Base-by-base conservation (phyloP, 2,888 invertebrate genomes). In the Rhagonycha fulva region DNA sequence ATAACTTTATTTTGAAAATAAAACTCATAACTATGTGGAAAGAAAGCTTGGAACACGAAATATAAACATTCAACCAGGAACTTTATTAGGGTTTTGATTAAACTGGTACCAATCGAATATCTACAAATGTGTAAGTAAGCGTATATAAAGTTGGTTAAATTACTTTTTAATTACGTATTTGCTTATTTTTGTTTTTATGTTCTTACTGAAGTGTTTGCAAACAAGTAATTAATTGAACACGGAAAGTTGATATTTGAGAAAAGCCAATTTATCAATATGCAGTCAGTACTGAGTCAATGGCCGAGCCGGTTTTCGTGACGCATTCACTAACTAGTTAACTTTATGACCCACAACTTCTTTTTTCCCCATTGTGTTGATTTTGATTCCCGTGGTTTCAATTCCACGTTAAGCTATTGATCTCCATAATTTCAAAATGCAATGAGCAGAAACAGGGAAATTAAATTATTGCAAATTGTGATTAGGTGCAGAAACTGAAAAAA, bases 1-100 rank as follows among this genome's bases (percentile, higher is more conserved):
- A 77, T 77, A 77, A 77, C 77, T 77, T 77, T 77, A 77, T 77
- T 77, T 74, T 30, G 60, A 74, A 77, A 77, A 77, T 77, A 77
- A 77, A 77, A 74, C 77, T 77, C 74, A 77, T 77, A 77, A 77
- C 74, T 77, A 74, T 32, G 68, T 74, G 30, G 73, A 77, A 74
- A 74, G 74, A 71, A 74, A 77, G 67, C 70, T 74, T 67, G 70
- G 67, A 75, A 68, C 74, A 77, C 72, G 77, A 70, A 77, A 74
- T 77, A 72, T 74, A 74, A 74, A 76, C 76, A 76, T 76, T 76
- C 73, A 74, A 77, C 74, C 74, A 72, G 71, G 74, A 66, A 26
- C 63, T 66, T 66, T 24, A 24, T 66, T 66, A 66, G 74, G 68
- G 76, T 76, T 76, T 76, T 74, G 76, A 76, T 76, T 73, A 76